phyloP scores from a whole-genome alignment of 1,140 invertebrate species.

The Branchinecta lynchi region DNA sequence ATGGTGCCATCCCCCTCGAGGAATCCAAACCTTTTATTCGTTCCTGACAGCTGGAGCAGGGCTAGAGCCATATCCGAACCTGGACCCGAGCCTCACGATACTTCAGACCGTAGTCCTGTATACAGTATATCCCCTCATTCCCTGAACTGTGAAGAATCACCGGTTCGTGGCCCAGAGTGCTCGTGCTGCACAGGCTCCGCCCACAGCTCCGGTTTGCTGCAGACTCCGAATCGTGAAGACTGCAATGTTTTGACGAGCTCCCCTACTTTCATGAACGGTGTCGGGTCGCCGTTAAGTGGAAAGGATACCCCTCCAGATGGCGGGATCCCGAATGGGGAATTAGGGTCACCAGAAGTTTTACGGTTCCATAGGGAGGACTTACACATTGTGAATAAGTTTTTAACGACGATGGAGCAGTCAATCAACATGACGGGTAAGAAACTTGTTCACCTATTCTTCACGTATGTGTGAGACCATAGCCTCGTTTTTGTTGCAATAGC shows the following conservation, averaged over 20 bases:
- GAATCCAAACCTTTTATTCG: no score
- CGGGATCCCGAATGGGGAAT: neutral
- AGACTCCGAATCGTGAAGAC: neutral
- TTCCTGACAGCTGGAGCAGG: no score
- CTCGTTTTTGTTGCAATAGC: no score
- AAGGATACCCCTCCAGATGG: neutral
- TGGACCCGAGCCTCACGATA: no score
- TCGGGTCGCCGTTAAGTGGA: neutral
- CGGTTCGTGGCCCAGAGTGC: neutral
- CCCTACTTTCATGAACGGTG: neutral
- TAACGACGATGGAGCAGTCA: neutral
- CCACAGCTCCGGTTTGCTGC: neutral
- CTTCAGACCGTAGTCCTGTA: no score
- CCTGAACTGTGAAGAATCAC: neutral
- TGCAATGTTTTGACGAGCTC: conserved; percentile 1
- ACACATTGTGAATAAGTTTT: neutral
- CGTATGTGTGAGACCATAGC: no score
- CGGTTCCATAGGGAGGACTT: neutral
- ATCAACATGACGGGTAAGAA: neutral
- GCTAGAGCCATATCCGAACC: no score
- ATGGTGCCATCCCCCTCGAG: no score
- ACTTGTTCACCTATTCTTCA: no score
- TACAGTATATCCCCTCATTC: neutral
- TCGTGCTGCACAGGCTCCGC: neutral
- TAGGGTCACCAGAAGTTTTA: neutral